Percentiles rank a stretch among this genome's conserved stretches.
Conservation (phyloP, 1,140 invertebrate genomes). For the Ctenoplectra terminalis region DNA sequence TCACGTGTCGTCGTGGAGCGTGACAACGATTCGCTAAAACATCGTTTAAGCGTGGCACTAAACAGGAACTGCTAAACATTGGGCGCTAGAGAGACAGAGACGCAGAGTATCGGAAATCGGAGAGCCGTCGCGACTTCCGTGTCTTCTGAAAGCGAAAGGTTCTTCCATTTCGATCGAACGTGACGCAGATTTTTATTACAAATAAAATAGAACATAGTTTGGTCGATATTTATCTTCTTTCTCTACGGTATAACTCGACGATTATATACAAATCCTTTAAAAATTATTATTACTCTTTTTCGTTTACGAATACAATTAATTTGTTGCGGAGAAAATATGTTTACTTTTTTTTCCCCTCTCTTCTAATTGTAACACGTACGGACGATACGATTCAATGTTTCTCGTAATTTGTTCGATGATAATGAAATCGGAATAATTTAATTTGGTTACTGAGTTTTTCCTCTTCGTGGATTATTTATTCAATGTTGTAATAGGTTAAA, state of each 20-base stretch:
- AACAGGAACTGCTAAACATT: slow-evolving; percentile 55
- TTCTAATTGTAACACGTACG: not conserved
- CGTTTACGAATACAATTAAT: slow-evolving; percentile 32
- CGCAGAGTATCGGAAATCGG: slow-evolving; percentile 17
- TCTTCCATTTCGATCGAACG: not conserved
- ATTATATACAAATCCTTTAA: slow-evolving; percentile 39
- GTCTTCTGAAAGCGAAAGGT: not conserved
- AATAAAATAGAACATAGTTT: slow-evolving; percentile 6
- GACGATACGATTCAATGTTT: not conserved
- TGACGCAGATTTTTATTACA: slow-evolving; percentile 23
- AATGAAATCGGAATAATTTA: not conserved
- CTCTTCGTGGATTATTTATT: too few relatives aligned
- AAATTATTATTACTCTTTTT: slow-evolving; percentile 20
- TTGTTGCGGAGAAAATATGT: too few relatives aligned
- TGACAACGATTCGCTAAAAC: slow-evolving; percentile 47
- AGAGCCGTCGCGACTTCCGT: not conserved
- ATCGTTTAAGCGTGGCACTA: slow-evolving; percentile 48
- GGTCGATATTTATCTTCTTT: slow-evolving; percentile 4
- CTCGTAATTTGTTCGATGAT: not conserved
- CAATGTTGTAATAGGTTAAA: not conserved
- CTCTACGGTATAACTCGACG: slow-evolving; percentile 16
- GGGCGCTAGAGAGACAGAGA: slow-evolving; percentile 24
- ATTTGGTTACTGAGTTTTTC: too few relatives aligned
- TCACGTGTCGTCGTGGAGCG: slow-evolving; percentile 33
- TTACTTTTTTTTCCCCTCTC: not conserved